Percentiles rank a stretch among this genome's conserved stretches.
Conservation (phyloP, 2,888 invertebrate species). For the Argyresthia albistria region DNA sequence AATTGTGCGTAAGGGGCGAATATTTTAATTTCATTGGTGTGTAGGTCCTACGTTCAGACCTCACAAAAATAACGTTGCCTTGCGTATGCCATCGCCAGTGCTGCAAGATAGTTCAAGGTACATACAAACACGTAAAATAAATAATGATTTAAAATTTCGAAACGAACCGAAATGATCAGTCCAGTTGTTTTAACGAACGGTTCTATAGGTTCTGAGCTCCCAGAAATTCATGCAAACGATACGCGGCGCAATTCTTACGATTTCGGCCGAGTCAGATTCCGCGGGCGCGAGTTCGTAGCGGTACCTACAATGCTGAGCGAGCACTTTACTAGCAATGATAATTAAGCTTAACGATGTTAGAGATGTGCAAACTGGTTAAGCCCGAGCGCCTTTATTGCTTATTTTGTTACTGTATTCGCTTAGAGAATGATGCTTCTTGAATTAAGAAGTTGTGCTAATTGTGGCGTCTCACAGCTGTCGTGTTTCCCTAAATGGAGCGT, state of each 20-base stretch:
- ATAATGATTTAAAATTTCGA: no score
- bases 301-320: constrained; percentile 22
- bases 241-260: constrained; percentile 9
- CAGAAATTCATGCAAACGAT: background rate
- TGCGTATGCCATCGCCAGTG: no score
- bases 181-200: no score
- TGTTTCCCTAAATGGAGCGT: background rate
- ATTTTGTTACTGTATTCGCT: constrained; percentile 56
- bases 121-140: no score
- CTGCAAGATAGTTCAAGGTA: no score
- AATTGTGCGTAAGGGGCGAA: no score
- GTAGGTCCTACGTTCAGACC: no score
- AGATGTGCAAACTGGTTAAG: constrained; percentile 58
- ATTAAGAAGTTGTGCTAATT: constrained; percentile 56
- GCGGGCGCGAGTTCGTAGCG: constrained; percentile 6
- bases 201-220: no score
- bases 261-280: constrained; percentile 11
- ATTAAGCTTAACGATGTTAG: constrained; percentile 54
- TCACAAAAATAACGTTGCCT: no score
- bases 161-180: no score
- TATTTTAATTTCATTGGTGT: no score
- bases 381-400: constrained; percentile 49
- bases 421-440: constrained; percentile 33
- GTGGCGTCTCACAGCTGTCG: constrained; percentile 19
- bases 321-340: constrained; percentile 51